Conservation (phyloP, 2,113 vertebrate species). For the Sorex fumeus region DNA sequence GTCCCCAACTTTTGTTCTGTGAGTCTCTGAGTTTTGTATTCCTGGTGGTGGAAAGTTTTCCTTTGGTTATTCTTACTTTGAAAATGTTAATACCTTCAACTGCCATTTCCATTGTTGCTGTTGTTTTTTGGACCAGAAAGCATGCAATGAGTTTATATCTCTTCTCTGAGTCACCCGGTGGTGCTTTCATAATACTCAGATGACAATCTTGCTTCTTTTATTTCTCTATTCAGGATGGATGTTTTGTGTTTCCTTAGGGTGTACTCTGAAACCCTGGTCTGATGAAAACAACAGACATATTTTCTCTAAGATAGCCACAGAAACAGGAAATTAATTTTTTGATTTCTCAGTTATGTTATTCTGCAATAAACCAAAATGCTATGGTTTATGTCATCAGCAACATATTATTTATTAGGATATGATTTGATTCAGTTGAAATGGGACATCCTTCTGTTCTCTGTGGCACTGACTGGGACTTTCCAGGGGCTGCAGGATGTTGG, state of each 20-base stretch:
- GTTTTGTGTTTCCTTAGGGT: conserved; percentile 35
- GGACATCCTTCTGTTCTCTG: neutral
- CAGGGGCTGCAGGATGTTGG: neutral
- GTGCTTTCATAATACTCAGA: conserved; percentile 46
- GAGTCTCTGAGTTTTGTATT: neutral
- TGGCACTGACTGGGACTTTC: neutral
- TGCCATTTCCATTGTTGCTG: conserved; percentile 22
- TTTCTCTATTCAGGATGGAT: conserved; percentile 59
- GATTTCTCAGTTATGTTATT: neutral
- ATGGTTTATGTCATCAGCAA: neutral
- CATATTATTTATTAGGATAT: conserved; percentile 38
- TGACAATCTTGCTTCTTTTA: conserved; percentile 59
- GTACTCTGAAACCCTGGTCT: conserved; percentile 22
- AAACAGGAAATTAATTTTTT: conserved; percentile 75
- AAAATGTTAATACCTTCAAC: neutral
- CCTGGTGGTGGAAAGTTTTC: neutral
- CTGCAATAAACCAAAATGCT: neutral
- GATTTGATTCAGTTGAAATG: neutral
- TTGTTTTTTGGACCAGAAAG: neutral
- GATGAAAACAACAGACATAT: conserved; percentile 41
- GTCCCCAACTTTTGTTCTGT: neutral
- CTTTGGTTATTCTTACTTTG: neutral
- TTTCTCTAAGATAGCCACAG: conserved; percentile 48
- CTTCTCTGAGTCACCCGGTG: conserved; percentile 51
- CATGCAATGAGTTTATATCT: conserved; percentile 46